Percentiles rank a stretch among this genome's conserved stretches.
These are phyloP conservation scores for Pteromalus puparum DNA, from an alignment of 1,140 invertebrate genomes.

Conservation along the genomic window DNA sequence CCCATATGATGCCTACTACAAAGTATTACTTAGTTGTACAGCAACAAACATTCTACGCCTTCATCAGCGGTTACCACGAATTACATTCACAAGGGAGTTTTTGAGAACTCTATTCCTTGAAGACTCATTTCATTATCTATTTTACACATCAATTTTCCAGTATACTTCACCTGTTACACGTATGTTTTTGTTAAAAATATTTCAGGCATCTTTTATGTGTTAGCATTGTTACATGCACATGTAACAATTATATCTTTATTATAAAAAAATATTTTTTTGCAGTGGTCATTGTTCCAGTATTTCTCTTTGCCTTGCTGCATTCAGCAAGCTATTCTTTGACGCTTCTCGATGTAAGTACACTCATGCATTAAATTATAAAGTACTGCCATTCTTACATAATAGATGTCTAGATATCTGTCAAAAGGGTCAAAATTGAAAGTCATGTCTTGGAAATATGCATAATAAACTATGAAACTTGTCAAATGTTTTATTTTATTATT, in stretches of 20 bases:
- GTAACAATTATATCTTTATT: slow-evolving; percentile 7
- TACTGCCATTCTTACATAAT: slow-evolving; percentile 35
- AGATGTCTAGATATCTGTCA: background rate
- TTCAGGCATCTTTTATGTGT: background rate
- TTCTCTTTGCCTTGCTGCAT: slow-evolving; percentile 93
- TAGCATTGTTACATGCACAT: background rate
- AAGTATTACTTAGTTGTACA: slow-evolving; percentile 92
- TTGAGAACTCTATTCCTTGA: slow-evolving; percentile 87
- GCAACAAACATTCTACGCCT: slow-evolving; percentile 94
- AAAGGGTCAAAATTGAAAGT: slow-evolving; percentile 35
- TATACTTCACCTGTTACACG: slow-evolving; percentile 90
- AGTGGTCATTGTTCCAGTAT: slow-evolving; percentile 93
- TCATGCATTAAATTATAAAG: slow-evolving; percentile 29
- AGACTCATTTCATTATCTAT: slow-evolving; percentile 97
- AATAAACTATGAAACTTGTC: background rate
- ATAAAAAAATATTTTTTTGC: slow-evolving; percentile 54
- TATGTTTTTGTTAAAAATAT: slow-evolving; percentile 71
- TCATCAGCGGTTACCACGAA: slow-evolving; percentile 91
- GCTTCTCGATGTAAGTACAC: slow-evolving; percentile 90
- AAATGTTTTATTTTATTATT: background rate
- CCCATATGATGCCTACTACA: slow-evolving; percentile 91
- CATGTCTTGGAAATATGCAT: slow-evolving; percentile 1
- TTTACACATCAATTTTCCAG: slow-evolving; percentile 95
- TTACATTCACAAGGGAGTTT: slow-evolving; percentile 89
- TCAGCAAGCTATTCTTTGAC: slow-evolving; percentile 91